Evolutionary conservation across 2,797 vertebrate genomes (phyloP).

Genomic region (Bothrops alternatus): DNA sequence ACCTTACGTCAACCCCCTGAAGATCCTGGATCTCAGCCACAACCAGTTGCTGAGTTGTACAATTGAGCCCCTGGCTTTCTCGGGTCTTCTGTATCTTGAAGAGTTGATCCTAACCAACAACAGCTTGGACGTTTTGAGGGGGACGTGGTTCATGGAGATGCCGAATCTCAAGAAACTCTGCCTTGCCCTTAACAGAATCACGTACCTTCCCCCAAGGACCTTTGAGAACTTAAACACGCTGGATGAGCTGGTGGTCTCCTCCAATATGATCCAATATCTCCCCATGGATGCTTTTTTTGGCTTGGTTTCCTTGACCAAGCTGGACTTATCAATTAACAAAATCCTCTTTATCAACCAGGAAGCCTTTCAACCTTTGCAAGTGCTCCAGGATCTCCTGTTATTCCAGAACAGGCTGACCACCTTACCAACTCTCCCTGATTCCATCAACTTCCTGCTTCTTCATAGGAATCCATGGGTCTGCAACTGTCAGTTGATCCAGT

Average conservation of each 20-base stretch:
- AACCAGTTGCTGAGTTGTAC: constrained; percentile 31
- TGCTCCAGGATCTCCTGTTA: constrained; percentile 12
- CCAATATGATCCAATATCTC: constrained; percentile 36
- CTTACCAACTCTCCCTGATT: constrained; percentile 9
- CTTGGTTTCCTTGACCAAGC: constrained; percentile 1
- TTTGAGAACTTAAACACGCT: constrained; percentile 29
- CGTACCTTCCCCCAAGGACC: constrained; percentile 29
- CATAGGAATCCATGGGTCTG: constrained; percentile 35
- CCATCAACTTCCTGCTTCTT: constrained; percentile 7
- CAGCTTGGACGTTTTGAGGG: constrained; percentile 11
- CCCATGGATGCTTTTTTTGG: constrained; percentile 38
- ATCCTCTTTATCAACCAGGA: constrained; percentile 31
- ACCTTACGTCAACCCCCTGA: not conserved
- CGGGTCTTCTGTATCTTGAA: constrained; percentile 13
- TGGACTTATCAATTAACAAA: constrained; percentile 37
- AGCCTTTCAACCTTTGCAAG: constrained; percentile 30
- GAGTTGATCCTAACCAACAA: constrained; percentile 31
- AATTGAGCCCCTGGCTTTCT: constrained; percentile 18
- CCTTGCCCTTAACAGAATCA: constrained; percentile 20
- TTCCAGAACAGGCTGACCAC: constrained; percentile 16
- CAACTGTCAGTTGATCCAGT: constrained; percentile 8
- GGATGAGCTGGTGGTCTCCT: constrained; percentile 15
- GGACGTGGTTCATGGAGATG: constrained; percentile 33
- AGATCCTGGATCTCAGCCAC: constrained; percentile 28
- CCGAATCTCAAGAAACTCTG: not conserved